Evolutionary conservation across 2,113 vertebrate species (phyloP), one percentile per base, ranked within the genome.

Genomic region (Coptodon bakossiorum): DNA sequence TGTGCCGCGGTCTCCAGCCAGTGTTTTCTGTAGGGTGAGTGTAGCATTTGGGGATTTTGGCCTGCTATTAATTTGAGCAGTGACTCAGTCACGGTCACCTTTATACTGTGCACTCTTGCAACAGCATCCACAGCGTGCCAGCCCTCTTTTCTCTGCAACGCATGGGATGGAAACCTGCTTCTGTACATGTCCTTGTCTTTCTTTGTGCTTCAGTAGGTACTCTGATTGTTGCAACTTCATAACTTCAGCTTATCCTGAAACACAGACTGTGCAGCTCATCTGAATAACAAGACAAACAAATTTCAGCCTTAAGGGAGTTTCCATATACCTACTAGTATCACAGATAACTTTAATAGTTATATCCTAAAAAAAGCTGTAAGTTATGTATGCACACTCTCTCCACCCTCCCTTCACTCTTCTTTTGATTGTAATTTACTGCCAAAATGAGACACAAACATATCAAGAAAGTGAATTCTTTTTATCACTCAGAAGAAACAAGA

Each of bases 401-500:
- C 38, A 71, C 36, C 66, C 22, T 17, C n/a, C n/a, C 19, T 40
- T 0, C 11, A 43, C 36, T 71, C 36, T 71, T 43, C 5, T 16
- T 24, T 43, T 1, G 13, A 73, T 9, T 73, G 5, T 5, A 76
- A 9, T 73, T 45, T 43, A 45, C 22, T 0, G 22, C 9, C 43
- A 48, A 50, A 29, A 76, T 1, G 24, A 50, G 43, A 1, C 8
- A 11, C 34, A 73, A 2, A 73, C 13, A 27, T 76, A 19, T 76
- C 40, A 76, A 5, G 14, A 1, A 3, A 1, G 68, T 27, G 40
- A 48, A 73, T 71, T 71, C 0, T 43, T 4, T 43, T 71, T 40
- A 24, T 17, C 8, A 73, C 68, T 17, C 13, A 29, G 22, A 6
- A 73, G 43, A 73, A 73, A 73, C 68, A 73, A 48, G 14, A 48